Evolutionary conservation across 2,888 invertebrate species (phyloP).

Genomic region (Gnatocerus cornutus): DNA sequence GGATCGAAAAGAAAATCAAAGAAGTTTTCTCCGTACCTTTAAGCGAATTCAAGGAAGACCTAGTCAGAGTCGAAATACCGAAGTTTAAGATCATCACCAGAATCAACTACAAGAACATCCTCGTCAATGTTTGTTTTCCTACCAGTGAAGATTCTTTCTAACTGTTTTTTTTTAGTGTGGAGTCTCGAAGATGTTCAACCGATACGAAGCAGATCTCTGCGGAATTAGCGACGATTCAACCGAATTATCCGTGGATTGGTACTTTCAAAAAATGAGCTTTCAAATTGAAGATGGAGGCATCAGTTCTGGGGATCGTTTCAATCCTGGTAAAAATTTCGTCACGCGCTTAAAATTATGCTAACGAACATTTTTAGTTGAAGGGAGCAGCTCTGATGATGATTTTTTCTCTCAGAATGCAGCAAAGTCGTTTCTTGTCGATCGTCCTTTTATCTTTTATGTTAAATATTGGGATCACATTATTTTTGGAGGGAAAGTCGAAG

Average conservation of each 20-base stretch:
- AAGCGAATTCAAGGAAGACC: neutral
- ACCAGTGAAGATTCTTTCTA: neutral
- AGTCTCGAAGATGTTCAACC: constrained; percentile 52
- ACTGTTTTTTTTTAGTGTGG: constrained; percentile 55
- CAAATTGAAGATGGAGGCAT: constrained; percentile 66
- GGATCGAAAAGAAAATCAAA: constrained; percentile 5
- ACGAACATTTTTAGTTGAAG: too few relatives aligned
- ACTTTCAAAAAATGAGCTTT: constrained; percentile 67
- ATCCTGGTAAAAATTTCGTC: neutral
- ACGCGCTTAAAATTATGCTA: too few relatives aligned
- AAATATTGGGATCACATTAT: constrained; percentile 4
- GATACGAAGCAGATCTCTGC: constrained; percentile 58
- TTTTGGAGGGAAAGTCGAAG: neutral
- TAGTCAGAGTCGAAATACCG: constrained; percentile 4
- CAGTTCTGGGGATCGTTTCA: neutral
- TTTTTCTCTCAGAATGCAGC: neutral
- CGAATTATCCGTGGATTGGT: constrained; percentile 59
- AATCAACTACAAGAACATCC: neutral
- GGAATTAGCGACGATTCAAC: constrained; percentile 58
- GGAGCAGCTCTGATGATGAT: neutral
- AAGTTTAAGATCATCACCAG: constrained; percentile 5
- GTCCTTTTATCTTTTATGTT: constrained; percentile 1
- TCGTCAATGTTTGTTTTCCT: neutral
- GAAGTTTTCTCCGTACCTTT: neutral
- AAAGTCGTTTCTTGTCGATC: neutral